phyloP scores from a whole-genome alignment of 2,797 vertebrate species.

The Silurus aristotelis region DNA sequence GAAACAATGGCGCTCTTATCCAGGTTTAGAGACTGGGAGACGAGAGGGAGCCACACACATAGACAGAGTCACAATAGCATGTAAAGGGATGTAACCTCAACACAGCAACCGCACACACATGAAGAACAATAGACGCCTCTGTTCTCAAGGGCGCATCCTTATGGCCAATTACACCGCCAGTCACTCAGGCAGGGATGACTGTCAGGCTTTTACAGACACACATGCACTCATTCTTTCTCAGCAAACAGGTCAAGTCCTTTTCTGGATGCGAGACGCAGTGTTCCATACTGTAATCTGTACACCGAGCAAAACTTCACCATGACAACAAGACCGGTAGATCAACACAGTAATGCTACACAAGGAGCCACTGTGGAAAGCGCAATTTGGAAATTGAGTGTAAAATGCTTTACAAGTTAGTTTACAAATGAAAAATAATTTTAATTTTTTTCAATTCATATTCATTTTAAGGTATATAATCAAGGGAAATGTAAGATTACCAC shows the following conservation, averaged over 20 bases:
- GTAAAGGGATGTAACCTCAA: conserved; percentile 15
- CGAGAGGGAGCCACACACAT: conserved; percentile 12
- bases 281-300: background rate
- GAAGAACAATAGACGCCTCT: conserved; percentile 27
- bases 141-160: conserved; percentile 62
- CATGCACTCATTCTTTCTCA: background rate
- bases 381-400: background rate
- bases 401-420: background rate
- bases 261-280: background rate
- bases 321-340: too few relatives aligned
- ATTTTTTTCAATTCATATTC: too few relatives aligned
- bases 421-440: too few relatives aligned
- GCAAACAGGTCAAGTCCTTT: conserved; percentile 1
- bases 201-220: background rate
- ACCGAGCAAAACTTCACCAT: background rate
- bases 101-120: conserved; percentile 20
- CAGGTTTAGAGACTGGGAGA: conserved; percentile 23
- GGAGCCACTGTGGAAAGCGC: background rate
- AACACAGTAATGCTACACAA: background rate
- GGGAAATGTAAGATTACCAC: too few relatives aligned
- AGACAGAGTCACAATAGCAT: background rate
- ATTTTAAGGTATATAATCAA: too few relatives aligned
- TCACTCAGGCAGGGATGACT: conserved; percentile 6
- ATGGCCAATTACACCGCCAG: conserved; percentile 32
- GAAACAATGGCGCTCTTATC: conserved; percentile 33